Evolutionary conservation across 2,113 vertebrate species (phyloP).

Genomic region (Fulmarus glacialis): DNA sequence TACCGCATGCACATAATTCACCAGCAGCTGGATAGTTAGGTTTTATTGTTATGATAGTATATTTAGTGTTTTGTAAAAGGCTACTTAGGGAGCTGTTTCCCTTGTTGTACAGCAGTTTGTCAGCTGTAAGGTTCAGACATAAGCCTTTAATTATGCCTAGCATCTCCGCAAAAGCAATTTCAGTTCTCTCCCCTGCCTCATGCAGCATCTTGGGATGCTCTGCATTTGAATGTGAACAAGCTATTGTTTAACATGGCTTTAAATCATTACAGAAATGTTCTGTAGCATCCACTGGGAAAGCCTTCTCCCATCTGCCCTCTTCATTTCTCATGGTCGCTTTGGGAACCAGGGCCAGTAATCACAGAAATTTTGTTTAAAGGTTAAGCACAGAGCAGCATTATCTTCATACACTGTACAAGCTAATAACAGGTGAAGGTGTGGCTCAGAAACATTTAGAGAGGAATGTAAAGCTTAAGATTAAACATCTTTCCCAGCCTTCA

Average conservation of each 20-base stretch:
- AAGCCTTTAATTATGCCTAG: slow-evolving; percentile 50
- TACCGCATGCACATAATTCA: not conserved
- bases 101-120: slow-evolving; percentile 13
- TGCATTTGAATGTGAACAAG: slow-evolving; percentile 7
- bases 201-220: not conserved
- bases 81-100: slow-evolving; percentile 10
- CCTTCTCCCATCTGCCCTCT: slow-evolving; percentile 23
- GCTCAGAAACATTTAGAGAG: not conserved
- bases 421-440: not conserved
- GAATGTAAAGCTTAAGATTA: not conserved
- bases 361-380: slow-evolving; percentile 9
- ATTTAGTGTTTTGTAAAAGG: slow-evolving; percentile 37
- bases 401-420: not conserved
- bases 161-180: slow-evolving; percentile 23
- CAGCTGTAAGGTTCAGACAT: slow-evolving; percentile 21
- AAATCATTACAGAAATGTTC: slow-evolving; percentile 38
- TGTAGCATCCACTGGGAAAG: not conserved
- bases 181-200: not conserved
- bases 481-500: not conserved
- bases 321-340: not conserved
- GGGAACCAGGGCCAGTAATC: not conserved
- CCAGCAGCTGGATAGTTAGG: slow-evolving; percentile 18
- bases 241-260: slow-evolving; percentile 37
- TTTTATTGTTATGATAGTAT: slow-evolving; percentile 18
- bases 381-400: not conserved